Conservation (phyloP, 1,140 invertebrate genomes). For the Meloidogyne chitwoodi region DNA sequence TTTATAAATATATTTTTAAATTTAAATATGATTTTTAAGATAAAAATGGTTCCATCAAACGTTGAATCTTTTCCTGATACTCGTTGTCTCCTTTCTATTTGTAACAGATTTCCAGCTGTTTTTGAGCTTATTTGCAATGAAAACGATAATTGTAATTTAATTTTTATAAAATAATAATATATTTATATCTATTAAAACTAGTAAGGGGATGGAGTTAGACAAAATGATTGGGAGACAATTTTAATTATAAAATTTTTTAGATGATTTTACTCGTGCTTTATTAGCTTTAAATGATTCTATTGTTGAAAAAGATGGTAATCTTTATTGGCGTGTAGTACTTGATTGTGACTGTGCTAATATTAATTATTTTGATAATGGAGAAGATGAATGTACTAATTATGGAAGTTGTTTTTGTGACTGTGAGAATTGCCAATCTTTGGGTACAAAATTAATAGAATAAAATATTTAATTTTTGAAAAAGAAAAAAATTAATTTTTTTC, state of each 20-base stretch:
- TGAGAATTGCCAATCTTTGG: neutral
- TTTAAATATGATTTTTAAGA: neutral
- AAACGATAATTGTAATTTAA: neutral
- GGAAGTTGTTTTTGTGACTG: neutral
- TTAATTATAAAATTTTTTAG: neutral
- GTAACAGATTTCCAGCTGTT: conserved; percentile 2
- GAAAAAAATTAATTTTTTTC: no score
- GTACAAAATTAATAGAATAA: neutral
- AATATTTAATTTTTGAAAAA: no score
- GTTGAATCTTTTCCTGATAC: neutral
- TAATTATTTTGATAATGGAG: neutral
- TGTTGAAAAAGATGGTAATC: neutral
- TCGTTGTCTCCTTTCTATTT: neutral
- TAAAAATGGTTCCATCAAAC: conserved; percentile 1
- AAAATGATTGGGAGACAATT: no score
- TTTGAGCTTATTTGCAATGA: neutral
- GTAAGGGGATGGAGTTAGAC: no score
- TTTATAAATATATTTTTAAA: neutral
- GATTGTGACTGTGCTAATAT: neutral
- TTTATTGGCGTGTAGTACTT: conserved; percentile 4
- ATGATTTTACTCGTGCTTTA: neutral
- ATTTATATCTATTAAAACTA: no score
- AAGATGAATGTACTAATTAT: neutral
- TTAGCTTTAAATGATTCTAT: neutral
- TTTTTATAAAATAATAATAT: no score